phyloP scores from a whole-genome alignment of 2,113 vertebrate species.

The Trachemys scripta region DNA sequence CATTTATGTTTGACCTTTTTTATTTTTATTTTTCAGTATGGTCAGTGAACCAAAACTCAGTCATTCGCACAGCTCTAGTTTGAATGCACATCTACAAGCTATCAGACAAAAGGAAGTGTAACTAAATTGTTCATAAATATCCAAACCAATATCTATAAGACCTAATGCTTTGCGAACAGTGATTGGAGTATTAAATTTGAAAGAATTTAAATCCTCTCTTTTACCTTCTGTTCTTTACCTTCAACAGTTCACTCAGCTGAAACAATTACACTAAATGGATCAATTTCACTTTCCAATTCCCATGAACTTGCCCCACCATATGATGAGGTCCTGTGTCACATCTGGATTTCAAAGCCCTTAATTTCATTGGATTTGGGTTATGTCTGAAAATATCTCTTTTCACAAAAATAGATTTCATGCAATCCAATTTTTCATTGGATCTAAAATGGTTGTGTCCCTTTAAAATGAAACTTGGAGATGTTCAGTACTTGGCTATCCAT shows the following conservation, averaged over 20 bases:
- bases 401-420: background rate
- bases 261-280: background rate
- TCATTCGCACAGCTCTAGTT: background rate
- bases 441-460: background rate
- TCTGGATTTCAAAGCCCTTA: background rate
- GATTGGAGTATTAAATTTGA: background rate
- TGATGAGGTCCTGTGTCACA: fast-evolving
- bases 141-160: background rate
- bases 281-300: background rate
- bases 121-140: background rate
- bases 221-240: background rate
- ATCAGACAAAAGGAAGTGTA: background rate
- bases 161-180: background rate
- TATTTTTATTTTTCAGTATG: background rate
- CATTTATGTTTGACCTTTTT: background rate
- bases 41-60: background rate
- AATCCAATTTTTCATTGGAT: background rate
- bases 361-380: background rate
- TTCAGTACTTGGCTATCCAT: background rate
- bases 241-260: background rate
- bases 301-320: background rate
- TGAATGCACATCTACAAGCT: background rate
- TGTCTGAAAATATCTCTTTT: background rate
- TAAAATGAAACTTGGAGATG: background rate
- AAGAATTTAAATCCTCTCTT: background rate